Conservation (phyloP, 2,888 invertebrate species). For the Drosophila aldrichi region DNA sequence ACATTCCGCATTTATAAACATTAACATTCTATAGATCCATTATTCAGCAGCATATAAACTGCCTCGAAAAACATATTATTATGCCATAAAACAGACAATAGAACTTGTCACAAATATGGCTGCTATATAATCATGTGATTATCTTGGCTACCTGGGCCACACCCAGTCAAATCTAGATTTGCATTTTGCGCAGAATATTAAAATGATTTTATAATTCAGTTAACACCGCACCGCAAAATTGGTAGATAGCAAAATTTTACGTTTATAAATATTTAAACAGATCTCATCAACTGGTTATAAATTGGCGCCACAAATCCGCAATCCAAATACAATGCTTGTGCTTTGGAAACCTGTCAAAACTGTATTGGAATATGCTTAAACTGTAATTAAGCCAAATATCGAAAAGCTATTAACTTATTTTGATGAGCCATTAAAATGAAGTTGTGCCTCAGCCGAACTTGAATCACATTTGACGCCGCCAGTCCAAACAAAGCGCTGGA, state of each 20-base stretch:
- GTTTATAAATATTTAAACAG: background rate
- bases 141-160: slow-evolving; percentile 36
- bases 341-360: slow-evolving; percentile 59
- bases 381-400: slow-evolving; percentile 66
- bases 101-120: slow-evolving; percentile 43
- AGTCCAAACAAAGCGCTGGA: slow-evolving; percentile 41
- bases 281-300: slow-evolving; percentile 50
- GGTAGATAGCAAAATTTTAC: background rate
- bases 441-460: slow-evolving; percentile 50
- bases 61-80: slow-evolving; percentile 39
- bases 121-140: slow-evolving; percentile 53
- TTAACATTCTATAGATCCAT: slow-evolving; percentile 4
- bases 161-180: slow-evolving; percentile 31
- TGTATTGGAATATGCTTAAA: slow-evolving; percentile 56
- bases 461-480: slow-evolving; percentile 54
- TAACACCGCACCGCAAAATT: slow-evolving; percentile 38
- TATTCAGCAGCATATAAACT: slow-evolving; percentile 39
- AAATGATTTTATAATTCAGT: slow-evolving; percentile 33
- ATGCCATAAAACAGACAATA: slow-evolving; percentile 43
- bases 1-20: background rate
- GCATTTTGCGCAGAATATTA: slow-evolving; percentile 46
- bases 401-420: slow-evolving; percentile 68
- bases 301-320: slow-evolving; percentile 38
- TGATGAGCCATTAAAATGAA: slow-evolving; percentile 74
- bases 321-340: slow-evolving; percentile 10